Evolutionary conservation across 2,113 vertebrate genomes (phyloP).

Genomic region (Burhinus oedicnemus): DNA sequence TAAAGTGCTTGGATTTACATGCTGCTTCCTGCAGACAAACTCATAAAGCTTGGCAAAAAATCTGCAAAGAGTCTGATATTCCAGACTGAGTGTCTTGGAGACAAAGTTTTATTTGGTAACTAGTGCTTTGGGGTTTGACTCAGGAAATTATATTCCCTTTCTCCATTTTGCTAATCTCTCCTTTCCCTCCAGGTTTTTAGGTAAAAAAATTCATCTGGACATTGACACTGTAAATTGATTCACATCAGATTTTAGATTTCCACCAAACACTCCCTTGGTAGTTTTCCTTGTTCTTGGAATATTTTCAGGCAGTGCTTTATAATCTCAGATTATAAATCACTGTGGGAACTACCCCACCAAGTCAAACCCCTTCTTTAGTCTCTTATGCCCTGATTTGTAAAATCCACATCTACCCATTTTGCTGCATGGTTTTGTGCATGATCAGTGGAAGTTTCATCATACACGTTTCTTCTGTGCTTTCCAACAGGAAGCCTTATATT

Average conservation of each 20-base stretch:
- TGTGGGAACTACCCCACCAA: neutral
- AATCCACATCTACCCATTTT: neutral
- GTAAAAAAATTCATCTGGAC: neutral
- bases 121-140: neutral
- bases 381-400: neutral
- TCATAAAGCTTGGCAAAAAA: constrained; percentile 27
- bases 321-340: constrained; percentile 5
- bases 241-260: neutral
- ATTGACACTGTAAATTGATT: neutral
- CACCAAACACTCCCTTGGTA: neutral
- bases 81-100: constrained; percentile 28
- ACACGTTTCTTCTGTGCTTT: neutral
- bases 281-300: neutral
- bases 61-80: constrained; percentile 6
- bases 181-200: neutral
- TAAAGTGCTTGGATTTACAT: constrained; percentile 19
- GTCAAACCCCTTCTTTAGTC: neutral
- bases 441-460: neutral
- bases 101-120: neutral
- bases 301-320: neutral
- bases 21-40: constrained; percentile 14
- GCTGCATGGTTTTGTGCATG: neutral
- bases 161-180: neutral
- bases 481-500: neutral
- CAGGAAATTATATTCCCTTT: constrained; percentile 41